phyloP scores from a whole-genome alignment of 2,888 invertebrate species.

The Melanchra persicariae region DNA sequence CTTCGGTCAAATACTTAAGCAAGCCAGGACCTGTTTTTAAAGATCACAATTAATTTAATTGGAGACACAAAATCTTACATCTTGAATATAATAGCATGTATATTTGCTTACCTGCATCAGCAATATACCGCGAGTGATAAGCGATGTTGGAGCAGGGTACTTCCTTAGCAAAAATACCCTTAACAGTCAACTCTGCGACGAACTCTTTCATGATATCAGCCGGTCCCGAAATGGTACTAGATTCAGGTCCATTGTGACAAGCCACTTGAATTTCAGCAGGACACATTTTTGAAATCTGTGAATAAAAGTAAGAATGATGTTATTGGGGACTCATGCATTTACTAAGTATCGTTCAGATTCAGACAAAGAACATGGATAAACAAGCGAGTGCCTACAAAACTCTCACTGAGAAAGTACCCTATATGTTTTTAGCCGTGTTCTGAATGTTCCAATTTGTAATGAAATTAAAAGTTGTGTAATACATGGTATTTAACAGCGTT shows the following conservation, averaged over 20 bases:
- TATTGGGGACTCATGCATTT: not conserved
- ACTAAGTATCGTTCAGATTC: not conserved
- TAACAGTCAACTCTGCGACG: slow-evolving; percentile 84
- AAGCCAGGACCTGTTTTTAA: slow-evolving; percentile 80
- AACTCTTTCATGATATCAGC: slow-evolving; percentile 91
- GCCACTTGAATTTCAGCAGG: slow-evolving; percentile 93
- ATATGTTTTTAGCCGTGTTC: too few species aligned
- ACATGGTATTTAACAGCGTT: too few species aligned
- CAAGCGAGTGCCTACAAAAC: slow-evolving; percentile 2
- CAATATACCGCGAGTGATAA: slow-evolving; percentile 96
- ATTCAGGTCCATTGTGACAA: slow-evolving; percentile 95
- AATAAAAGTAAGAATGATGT: not conserved
- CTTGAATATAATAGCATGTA: not conserved
- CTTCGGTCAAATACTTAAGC: slow-evolving; percentile 90
- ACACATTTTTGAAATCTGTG: slow-evolving; percentile 75
- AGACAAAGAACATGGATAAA: not conserved
- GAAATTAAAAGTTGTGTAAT: too few species aligned
- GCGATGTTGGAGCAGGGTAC: slow-evolving; percentile 95
- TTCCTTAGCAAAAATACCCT: slow-evolving; percentile 83
- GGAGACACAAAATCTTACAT: too few species aligned
- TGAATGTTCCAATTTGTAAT: too few species aligned
- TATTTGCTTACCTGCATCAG: slow-evolving; percentile 83
- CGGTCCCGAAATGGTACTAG: slow-evolving; percentile 95
- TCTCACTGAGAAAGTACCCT: not conserved
- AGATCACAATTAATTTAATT: not conserved